A percentile compares a stretch with the other conserved stretches of the same genome.
phyloP scores from a whole-genome alignment of 2,113 vertebrate species.

The Psittacara wagleri region DNA sequence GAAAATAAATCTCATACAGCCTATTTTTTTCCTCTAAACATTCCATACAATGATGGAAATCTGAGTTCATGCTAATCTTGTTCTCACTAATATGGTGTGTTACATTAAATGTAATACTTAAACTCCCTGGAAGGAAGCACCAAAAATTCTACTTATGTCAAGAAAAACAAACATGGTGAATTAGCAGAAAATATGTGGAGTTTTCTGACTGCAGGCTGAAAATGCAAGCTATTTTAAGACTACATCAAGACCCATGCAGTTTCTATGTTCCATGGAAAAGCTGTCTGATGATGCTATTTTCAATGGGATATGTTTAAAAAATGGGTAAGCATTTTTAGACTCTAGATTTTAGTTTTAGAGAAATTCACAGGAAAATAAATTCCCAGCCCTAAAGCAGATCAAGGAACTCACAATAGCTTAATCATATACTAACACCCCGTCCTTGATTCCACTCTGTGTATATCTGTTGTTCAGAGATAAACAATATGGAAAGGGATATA shows the following conservation, averaged over 20 bases:
- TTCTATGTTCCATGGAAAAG: constrained; percentile 14
- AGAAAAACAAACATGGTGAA: neutral
- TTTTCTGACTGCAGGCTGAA: neutral
- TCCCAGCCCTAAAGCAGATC: neutral
- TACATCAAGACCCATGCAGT: neutral
- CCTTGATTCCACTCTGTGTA: neutral
- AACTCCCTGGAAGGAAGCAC: neutral
- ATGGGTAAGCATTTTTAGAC: neutral
- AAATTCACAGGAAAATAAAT: constrained; percentile 22
- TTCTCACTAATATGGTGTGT: neutral
- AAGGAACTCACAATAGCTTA: constrained; percentile 19
- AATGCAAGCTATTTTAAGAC: constrained; percentile 7
- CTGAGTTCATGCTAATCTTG: neutral
- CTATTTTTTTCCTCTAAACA: neutral
- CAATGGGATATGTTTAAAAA: constrained; percentile 4
- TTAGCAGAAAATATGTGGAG: neutral
- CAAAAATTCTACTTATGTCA: neutral
- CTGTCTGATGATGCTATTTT: constrained; percentile 2
- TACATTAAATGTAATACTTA: constrained; percentile 1
- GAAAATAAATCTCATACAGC: neutral
- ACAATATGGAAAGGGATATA: neutral
- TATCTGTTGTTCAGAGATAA: neutral
- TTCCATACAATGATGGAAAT: neutral
- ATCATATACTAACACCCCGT: neutral
- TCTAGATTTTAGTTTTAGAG: neutral